phyloP scores from a whole-genome alignment of 2,888 invertebrate genomes.

The Himalopsyche japonica region DNA sequence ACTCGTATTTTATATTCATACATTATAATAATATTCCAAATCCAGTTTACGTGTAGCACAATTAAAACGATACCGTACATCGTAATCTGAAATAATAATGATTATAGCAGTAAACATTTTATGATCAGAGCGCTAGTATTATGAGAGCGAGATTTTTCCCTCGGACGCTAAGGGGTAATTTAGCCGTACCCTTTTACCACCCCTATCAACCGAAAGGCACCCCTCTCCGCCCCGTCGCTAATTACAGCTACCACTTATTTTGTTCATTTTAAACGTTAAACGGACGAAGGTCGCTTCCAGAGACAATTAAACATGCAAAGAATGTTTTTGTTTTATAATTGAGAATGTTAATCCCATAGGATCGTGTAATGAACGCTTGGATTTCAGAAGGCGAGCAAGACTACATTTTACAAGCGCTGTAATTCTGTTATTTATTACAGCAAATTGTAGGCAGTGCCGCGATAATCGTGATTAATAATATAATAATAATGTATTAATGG shows the following conservation, averaged over 20 bases:
- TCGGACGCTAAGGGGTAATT: conserved; percentile 8
- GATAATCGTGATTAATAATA: background rate
- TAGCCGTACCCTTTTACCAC: conserved; percentile 12
- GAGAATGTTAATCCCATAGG: conserved; percentile 37
- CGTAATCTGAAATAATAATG: conserved; percentile 18
- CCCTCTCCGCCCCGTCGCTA: conserved; percentile 19
- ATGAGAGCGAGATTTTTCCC: conserved; percentile 25
- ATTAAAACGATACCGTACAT: conserved; percentile 22
- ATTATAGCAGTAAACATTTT: conserved; percentile 28
- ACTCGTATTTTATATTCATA: background rate
- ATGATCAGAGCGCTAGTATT: conserved; percentile 16
- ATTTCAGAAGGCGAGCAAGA: conserved; percentile 7
- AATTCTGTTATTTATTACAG: background rate
- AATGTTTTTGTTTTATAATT: conserved; percentile 40
- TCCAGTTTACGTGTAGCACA: background rate
- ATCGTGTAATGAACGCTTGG: conserved; percentile 4
- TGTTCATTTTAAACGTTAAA: conserved; percentile 38
- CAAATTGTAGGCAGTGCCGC: background rate
- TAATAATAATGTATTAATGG: conserved; percentile 3
- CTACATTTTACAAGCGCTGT: background rate
- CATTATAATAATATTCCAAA: background rate
- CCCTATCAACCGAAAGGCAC: background rate
- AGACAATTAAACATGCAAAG: conserved; percentile 36
- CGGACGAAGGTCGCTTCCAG: conserved; percentile 27
- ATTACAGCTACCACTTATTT: conserved; percentile 39